Percentiles rank a stretch among this genome's conserved stretches.
Evolutionary conservation across 2,113 vertebrate species (phyloP).

Genomic region (Actenoides hombroni): DNA sequence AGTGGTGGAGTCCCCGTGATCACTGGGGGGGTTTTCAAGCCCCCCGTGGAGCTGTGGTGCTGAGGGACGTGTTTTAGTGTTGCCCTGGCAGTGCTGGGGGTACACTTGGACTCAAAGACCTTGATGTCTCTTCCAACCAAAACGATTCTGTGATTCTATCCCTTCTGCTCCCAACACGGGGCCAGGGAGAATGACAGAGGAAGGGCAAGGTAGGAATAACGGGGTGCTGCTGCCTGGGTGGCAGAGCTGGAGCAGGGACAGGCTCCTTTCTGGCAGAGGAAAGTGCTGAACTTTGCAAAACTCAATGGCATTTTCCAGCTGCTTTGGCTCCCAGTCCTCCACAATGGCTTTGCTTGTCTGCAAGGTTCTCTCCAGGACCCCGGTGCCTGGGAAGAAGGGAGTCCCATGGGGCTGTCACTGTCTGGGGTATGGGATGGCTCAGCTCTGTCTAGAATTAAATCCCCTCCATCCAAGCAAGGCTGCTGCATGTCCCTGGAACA

Average conservation of each 20-base stretch:
- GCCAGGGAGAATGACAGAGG: background rate
- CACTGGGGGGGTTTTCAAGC: no score
- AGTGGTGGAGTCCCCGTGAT: no score
- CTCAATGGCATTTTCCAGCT: background rate
- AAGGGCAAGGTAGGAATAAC: background rate
- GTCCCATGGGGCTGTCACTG: background rate
- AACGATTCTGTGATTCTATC: background rate
- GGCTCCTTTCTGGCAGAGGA: background rate
- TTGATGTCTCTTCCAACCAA: background rate
- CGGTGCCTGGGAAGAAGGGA: background rate
- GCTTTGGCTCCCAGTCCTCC: background rate
- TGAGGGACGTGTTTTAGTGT: background rate
- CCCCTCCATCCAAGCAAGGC: background rate
- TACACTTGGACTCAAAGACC: background rate
- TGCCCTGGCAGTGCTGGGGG: background rate
- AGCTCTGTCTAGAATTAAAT: background rate
- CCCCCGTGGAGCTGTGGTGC: no score
- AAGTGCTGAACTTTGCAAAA: background rate
- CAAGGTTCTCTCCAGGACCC: background rate
- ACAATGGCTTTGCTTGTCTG: no score
- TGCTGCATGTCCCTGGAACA: no score
- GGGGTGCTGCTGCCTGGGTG: background rate
- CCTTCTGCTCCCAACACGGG: fast-evolving
- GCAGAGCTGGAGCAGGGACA: background rate
- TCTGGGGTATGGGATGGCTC: background rate